phyloP scores from a whole-genome alignment of 2,888 invertebrate species.

The Cephus rjabovi region DNA sequence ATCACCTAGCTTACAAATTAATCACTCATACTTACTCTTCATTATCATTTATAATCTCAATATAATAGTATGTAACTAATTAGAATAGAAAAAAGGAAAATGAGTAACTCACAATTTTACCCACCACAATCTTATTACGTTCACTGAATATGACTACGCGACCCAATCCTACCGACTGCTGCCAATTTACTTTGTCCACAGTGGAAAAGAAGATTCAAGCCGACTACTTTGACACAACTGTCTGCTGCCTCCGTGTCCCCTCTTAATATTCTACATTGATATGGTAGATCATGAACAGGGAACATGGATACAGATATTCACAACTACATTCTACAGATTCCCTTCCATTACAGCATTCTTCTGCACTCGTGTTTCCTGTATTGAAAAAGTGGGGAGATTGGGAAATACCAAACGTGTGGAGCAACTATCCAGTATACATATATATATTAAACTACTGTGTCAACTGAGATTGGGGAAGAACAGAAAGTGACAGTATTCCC shows the following conservation, averaged over 20 bases:
- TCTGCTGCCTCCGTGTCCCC: background rate
- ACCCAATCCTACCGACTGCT: background rate
- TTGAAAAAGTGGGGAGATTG: background rate
- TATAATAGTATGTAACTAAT: background rate
- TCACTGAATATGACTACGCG: background rate
- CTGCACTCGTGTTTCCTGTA: background rate
- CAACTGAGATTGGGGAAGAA: background rate
- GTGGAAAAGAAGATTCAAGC: background rate
- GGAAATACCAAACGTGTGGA: background rate
- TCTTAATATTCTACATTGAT: background rate
- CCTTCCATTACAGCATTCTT: background rate
- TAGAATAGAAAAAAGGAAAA: background rate
- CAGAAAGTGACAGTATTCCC: background rate
- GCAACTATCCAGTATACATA: background rate
- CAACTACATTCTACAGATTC: background rate
- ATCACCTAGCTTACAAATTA: background rate
- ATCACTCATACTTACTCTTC: background rate
- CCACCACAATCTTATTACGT: background rate
- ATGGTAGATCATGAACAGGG: background rate
- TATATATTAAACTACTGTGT: background rate
- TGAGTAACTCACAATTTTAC: background rate
- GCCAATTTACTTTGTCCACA: background rate
- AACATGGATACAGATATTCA: background rate
- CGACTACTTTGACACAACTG: background rate
- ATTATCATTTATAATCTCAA: background rate